Evolutionary conservation across 2,797 vertebrate species (phyloP).

Genomic region (Malacoraja senta): DNA sequence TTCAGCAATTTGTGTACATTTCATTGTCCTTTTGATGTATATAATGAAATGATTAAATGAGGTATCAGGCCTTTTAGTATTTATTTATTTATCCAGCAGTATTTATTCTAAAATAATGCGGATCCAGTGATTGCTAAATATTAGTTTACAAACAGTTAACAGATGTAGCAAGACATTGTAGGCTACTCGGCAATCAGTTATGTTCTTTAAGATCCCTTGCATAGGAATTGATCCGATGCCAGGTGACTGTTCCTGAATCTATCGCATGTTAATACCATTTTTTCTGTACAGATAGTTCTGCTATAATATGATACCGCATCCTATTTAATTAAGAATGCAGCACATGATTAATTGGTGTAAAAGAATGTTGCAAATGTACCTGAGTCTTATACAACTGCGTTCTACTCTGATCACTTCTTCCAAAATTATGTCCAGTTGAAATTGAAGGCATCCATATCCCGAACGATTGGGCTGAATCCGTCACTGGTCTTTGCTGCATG

Average conservation of each 20-base stretch:
- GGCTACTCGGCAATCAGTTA: background rate
- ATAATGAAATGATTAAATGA: background rate
- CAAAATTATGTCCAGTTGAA: constrained; percentile 40
- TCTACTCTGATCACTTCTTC: constrained; percentile 38
- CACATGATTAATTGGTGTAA: background rate
- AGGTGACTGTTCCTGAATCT: background rate
- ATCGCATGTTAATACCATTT: background rate
- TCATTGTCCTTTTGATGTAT: background rate
- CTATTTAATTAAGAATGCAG: too few species aligned
- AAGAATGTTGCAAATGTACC: constrained; percentile 54
- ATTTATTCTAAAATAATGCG: background rate
- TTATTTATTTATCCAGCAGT: background rate
- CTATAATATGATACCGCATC: too few species aligned
- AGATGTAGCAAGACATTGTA: background rate
- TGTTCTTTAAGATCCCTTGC: too few species aligned
- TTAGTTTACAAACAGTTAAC: background rate
- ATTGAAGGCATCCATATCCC: constrained; percentile 47
- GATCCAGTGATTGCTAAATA: background rate
- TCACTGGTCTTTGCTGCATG: constrained; percentile 39
- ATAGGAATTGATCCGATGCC: background rate
- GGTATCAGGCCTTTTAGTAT: background rate
- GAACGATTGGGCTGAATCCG: constrained; percentile 43
- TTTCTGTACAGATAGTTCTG: background rate
- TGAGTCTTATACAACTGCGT: constrained; percentile 55
- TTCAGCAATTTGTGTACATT: background rate